Conservation (phyloP, 2,113 vertebrate genomes). For the Perca schrenkii region DNA sequence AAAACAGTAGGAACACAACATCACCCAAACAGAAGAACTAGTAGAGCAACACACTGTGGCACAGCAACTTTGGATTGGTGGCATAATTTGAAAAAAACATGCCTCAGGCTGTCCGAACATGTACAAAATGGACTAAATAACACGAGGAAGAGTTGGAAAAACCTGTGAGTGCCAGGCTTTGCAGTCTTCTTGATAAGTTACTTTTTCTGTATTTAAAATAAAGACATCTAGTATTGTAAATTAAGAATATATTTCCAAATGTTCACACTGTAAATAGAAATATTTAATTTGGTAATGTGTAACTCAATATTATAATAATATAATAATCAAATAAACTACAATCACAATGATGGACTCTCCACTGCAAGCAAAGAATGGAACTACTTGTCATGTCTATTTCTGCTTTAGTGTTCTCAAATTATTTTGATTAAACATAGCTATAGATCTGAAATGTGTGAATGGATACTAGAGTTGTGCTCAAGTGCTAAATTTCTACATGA, state of each 20-base stretch:
- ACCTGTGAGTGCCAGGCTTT: neutral
- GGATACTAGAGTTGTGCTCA: constrained; percentile 48
- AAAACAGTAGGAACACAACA: constrained; percentile 35
- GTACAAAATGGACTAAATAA: neutral
- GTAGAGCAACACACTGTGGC: constrained; percentile 30
- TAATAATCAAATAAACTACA: constrained; percentile 18
- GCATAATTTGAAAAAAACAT: constrained; percentile 40
- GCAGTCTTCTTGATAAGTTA: neutral
- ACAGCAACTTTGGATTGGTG: constrained; percentile 59
- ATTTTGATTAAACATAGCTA: neutral
- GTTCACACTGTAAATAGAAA: constrained; percentile 4
- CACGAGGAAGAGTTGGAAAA: neutral
- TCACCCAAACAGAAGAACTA: constrained; percentile 37
- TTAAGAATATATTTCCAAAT: neutral
- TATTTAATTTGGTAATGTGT: constrained; percentile 13
- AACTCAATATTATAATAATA: neutral
- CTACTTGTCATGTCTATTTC: constrained; percentile 10
- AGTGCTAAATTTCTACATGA: constrained; percentile 24
- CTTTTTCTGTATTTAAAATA: constrained; percentile 1
- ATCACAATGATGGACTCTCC: neutral
- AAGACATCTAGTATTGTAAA: constrained; percentile 6
- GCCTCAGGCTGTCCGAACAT: neutral
- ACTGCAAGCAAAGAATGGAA: neutral
- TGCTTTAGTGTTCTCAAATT: constrained; percentile 19
- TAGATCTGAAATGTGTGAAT: constrained; percentile 31